These are phyloP conservation scores for Pseudopleuronectes americanus DNA, from an alignment of 2,797 vertebrate genomes.

Conservation along the genomic window DNA sequence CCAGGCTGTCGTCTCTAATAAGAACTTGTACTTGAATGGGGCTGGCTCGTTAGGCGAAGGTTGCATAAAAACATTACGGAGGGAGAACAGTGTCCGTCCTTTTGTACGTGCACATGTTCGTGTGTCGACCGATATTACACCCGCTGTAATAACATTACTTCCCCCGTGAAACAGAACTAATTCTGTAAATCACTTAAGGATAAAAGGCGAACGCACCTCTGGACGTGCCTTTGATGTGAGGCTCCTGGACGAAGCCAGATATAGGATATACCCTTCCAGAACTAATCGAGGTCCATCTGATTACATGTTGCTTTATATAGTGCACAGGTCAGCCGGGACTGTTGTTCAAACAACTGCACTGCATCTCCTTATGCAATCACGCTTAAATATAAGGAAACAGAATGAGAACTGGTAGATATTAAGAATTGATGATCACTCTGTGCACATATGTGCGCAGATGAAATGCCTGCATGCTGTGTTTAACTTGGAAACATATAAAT, in stretches of 20 bases:
- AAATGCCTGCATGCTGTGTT: slow-evolving; percentile 9
- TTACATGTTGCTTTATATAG: slow-evolving; percentile 24
- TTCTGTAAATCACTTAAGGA: slow-evolving; percentile 42
- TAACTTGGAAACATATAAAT: too few species aligned
- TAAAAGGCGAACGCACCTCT: slow-evolving; percentile 23
- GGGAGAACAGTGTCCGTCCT: slow-evolving; percentile 11
- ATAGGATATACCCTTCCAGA: slow-evolving; percentile 4
- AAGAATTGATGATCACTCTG: neutral
- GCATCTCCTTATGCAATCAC: neutral
- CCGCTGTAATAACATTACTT: slow-evolving; percentile 38
- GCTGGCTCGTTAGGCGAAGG: slow-evolving; percentile 43
- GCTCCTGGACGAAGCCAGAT: slow-evolving; percentile 4
- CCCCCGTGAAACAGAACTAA: slow-evolving; percentile 35
- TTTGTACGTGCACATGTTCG: neutral
- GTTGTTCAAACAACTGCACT: neutral
- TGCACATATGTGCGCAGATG: slow-evolving; percentile 20
- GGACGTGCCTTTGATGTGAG: slow-evolving; percentile 39
- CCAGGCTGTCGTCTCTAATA: slow-evolving; percentile 54
- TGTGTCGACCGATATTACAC: slow-evolving; percentile 8
- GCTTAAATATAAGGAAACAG: neutral
- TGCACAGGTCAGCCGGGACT: slow-evolving; percentile 4
- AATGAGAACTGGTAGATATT: neutral
- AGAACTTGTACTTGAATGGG: slow-evolving; percentile 43
- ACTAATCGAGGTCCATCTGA: slow-evolving; percentile 18
- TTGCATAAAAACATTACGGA: slow-evolving; percentile 37